phyloP scores from a whole-genome alignment of 2,797 vertebrate genomes.

The Coccyzus lansbergi region DNA sequence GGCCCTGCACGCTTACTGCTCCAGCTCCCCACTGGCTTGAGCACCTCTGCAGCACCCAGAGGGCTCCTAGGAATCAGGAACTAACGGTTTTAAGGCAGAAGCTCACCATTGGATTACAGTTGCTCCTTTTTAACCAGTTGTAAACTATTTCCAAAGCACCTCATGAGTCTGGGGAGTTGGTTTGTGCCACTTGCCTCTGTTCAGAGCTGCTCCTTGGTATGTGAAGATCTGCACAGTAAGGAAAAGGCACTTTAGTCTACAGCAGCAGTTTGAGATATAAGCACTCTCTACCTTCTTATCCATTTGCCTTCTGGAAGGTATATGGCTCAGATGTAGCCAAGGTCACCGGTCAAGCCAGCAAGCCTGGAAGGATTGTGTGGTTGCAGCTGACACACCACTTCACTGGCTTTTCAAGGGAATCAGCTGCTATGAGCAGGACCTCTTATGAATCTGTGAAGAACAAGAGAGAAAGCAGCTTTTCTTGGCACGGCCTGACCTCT shows the following conservation, averaged over 20 bases:
- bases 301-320: neutral
- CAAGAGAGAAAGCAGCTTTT: neutral
- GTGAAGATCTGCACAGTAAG: rapidly evolving
- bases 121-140: neutral
- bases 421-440: neutral
- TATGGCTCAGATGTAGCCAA: neutral
- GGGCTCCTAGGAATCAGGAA: too few species aligned
- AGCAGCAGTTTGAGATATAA: neutral
- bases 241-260: neutral
- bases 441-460: neutral
- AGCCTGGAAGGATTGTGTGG: neutral
- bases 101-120: rapidly evolving
- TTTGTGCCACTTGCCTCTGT: neutral
- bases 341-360: neutral
- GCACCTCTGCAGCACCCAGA: too few species aligned
- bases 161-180: neutral
- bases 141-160: neutral
- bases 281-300: neutral
- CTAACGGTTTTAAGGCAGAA: neutral
- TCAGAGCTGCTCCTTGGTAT: neutral
- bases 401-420: neutral
- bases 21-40: too few species aligned
- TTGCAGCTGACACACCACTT: neutral
- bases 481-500: neutral
- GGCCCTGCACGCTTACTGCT: rapidly evolving